Percentiles rank a stretch among this genome's conserved stretches.
Evolutionary conservation across 2,113 vertebrate genomes (phyloP).

Genomic region (Malurus elegans): DNA sequence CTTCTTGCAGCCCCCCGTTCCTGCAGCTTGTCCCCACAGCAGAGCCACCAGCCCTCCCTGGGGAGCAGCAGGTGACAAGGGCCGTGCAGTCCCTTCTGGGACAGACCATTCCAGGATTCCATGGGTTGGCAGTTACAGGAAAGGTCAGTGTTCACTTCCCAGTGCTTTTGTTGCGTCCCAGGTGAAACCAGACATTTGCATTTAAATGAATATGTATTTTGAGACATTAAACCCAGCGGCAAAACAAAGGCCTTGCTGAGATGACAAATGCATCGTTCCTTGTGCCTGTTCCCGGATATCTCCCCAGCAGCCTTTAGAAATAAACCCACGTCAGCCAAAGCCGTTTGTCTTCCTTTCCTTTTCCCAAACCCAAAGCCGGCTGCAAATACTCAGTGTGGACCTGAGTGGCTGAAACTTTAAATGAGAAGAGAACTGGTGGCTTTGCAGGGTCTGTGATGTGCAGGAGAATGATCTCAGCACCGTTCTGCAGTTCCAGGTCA

Average conservation of each 20-base stretch:
- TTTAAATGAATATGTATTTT: conserved; percentile 58
- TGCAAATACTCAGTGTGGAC: background rate
- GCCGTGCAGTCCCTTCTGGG: background rate
- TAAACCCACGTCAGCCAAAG: background rate
- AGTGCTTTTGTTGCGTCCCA: background rate
- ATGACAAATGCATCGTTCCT: background rate
- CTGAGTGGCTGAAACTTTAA: background rate
- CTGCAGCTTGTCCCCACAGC: background rate
- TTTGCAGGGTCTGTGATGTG: background rate
- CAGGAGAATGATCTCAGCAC: fast-evolving
- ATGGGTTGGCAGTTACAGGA: fast-evolving
- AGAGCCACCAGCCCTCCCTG: background rate
- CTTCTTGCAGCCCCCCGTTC: fast-evolving
- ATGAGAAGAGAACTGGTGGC: background rate
- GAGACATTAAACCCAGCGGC: background rate
- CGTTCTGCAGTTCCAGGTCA: background rate
- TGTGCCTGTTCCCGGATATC: background rate
- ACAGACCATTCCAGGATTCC: background rate
- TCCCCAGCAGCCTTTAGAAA: background rate
- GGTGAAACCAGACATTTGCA: conserved; percentile 35
- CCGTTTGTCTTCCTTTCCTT: background rate
- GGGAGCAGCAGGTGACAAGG: background rate
- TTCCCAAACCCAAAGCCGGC: background rate
- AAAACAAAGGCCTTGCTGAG: background rate
- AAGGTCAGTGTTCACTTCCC: background rate